phyloP scores from a whole-genome alignment of 2,888 invertebrate genomes.

The Schrankia costaestrigalis region DNA sequence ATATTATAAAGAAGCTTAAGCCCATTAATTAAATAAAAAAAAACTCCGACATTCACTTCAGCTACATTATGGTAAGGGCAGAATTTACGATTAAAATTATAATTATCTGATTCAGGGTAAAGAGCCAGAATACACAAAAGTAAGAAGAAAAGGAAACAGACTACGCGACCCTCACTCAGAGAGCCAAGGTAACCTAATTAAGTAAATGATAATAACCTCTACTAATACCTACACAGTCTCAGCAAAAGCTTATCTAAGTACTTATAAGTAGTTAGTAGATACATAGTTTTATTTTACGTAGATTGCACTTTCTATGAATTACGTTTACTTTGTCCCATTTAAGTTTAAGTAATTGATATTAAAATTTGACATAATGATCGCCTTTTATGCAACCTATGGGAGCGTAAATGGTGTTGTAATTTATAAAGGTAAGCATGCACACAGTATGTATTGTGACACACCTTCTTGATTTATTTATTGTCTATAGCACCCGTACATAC shows the following conservation, averaged over 20 bases:
- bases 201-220: slow-evolving; percentile 7
- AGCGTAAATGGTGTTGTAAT: slow-evolving; percentile 78
- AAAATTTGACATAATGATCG: slow-evolving; percentile 75
- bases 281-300: slow-evolving; percentile 68
- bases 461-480: slow-evolving; percentile 40
- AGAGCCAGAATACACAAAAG: slow-evolving; percentile 91
- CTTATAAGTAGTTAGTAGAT: slow-evolving; percentile 69
- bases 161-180: slow-evolving; percentile 90
- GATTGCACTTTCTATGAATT: slow-evolving; percentile 70
- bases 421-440: slow-evolving; percentile 80
- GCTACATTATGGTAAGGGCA: neutral
- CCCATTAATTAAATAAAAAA: no score
- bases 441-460: slow-evolving; percentile 59
- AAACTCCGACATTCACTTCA: no score
- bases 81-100: neutral
- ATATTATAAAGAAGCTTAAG: no score
- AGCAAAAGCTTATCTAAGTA: slow-evolving; percentile 51
- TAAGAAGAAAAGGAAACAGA: slow-evolving; percentile 89
- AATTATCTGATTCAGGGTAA: slow-evolving; percentile 79
- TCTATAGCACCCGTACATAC: slow-evolving; percentile 33
- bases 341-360: slow-evolving; percentile 69
- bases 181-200: slow-evolving; percentile 85
- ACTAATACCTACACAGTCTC: slow-evolving; percentile 17
- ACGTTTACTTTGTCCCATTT: slow-evolving; percentile 70
- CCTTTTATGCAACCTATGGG: slow-evolving; percentile 80